These are phyloP conservation scores for Leucophenga varia DNA, from an alignment of 1,140 invertebrate genomes.

Conservation along the genomic window DNA sequence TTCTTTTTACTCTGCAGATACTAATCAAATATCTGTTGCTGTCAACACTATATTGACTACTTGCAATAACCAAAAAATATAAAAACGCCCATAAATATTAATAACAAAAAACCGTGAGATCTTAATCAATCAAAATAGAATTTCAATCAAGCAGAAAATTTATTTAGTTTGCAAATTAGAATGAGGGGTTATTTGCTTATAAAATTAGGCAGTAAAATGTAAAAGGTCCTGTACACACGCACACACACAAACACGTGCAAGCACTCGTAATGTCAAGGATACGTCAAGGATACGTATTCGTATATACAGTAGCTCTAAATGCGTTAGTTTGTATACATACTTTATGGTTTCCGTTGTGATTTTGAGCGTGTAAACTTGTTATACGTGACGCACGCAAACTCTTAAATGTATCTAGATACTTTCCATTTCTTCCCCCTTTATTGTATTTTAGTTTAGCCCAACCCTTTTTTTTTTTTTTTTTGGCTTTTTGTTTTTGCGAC, in stretches of 20 bases:
- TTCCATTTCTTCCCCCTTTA: conserved; percentile 14
- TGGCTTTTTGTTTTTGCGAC: conserved; percentile 1
- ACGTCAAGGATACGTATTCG: conserved; percentile 5
- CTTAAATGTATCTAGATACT: not conserved
- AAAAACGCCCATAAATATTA: conserved; percentile 17
- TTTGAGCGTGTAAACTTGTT: conserved; percentile 29
- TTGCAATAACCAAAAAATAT: too few relatives aligned
- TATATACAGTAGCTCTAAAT: too few relatives aligned
- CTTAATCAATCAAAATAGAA: conserved; percentile 40
- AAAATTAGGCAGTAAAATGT: too few relatives aligned
- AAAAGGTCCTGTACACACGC: too few relatives aligned
- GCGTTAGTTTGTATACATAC: conserved; percentile 18
- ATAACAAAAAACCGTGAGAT: conserved; percentile 32
- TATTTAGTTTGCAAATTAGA: too few relatives aligned
- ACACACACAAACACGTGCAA: conserved; percentile 30
- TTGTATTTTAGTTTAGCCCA: too few relatives aligned
- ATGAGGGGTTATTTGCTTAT: too few relatives aligned
- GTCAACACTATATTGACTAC: too few relatives aligned
- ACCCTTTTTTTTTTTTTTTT: too few relatives aligned
- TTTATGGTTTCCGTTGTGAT: conserved; percentile 52
- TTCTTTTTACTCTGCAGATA: too few relatives aligned
- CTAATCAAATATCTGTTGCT: too few relatives aligned
- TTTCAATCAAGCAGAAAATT: conserved; percentile 47
- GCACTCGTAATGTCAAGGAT: conserved; percentile 39
- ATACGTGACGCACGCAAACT: conserved; percentile 8